Evolutionary conservation across 1,140 invertebrate species (phyloP), one percentile per base, ranked within the genome.

Genomic region (Hylyphantes graminicola): DNA sequence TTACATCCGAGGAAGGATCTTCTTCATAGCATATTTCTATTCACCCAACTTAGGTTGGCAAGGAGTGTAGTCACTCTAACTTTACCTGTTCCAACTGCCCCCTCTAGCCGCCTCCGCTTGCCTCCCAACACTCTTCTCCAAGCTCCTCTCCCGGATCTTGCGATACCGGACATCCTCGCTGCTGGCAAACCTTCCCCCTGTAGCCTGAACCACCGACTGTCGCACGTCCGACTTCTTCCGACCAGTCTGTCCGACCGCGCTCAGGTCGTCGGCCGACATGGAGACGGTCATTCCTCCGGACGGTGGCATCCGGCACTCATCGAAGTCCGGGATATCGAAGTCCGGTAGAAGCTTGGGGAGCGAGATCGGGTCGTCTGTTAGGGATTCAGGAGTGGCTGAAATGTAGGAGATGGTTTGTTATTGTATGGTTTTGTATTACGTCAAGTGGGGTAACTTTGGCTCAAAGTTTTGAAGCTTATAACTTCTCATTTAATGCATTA

Each of bases 241-340:
- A 57, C 64, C 57, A 19, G 53, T 63, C 17, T 35, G 15, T 19
- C 68, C 55, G 35, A 68, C 53, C 48, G 80, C 65, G 12, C 70
- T 53, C 59, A 83, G 70, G 53, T 75, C 80, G 57, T 83, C 80
- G n/a, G 61, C 61, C 50, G 80, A 83, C 80, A 83, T 83, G 50
- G 80, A 83, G 63, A 83, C 59, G 50, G 80, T 83, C 80, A 83
- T 83, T 10, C 70, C 80, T 19, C 80, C 80, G 10, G 35, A 35
- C n/a, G 80, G 80, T 55, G 80, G 80, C 80, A 83, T 83, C 8
- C 79, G 65, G n/a, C 57, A 35, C 7, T 73, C 68, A 73, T 73
- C 79, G 77, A 70, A 55, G 68, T 73, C 79, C 48, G 68, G 48
- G 19, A 74, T 53, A 72, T 67, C 70, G 12, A 83, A 21, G 61